phyloP scores from a whole-genome alignment of 2,113 vertebrate species.

The Seriola dumerili region DNA sequence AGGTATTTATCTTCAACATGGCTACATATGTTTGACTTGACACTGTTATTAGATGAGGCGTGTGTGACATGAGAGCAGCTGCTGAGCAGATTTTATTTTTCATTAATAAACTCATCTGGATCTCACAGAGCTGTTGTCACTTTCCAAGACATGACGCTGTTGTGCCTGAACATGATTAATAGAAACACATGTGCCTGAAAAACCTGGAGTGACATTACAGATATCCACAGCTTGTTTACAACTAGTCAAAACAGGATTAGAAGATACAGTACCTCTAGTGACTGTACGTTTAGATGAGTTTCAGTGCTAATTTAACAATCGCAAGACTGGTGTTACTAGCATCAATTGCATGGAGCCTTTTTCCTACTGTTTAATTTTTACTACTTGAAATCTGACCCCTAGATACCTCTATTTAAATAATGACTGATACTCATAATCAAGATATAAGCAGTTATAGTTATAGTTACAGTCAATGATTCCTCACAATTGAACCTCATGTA shows the following conservation, averaged over 20 bases:
- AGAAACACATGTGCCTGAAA: not conserved
- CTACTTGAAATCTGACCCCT: not conserved
- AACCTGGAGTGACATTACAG: not conserved
- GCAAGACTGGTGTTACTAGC: not conserved
- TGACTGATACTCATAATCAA: too few species aligned
- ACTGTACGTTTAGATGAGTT: not conserved
- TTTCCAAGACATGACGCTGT: not conserved
- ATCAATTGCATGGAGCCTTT: not conserved
- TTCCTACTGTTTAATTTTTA: not conserved
- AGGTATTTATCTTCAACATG: not conserved
- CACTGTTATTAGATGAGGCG: not conserved
- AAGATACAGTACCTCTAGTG: too few species aligned
- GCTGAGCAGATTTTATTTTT: not conserved
- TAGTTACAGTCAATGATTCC: not conserved
- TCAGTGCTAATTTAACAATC: not conserved
- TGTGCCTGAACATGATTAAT: not conserved
- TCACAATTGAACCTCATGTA: not conserved
- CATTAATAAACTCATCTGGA: not conserved
- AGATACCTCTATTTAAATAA: not conserved
- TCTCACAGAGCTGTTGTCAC: not conserved
- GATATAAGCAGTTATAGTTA: not conserved
- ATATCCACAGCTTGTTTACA: not conserved
- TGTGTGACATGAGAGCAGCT: slow-evolving; percentile 23
- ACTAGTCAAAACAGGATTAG: not conserved
- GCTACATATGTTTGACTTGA: not conserved